Percentiles rank a stretch among this genome's conserved stretches.
Evolutionary conservation across 2,797 vertebrate species (phyloP).

Genomic region (Squalus acanthias): DNA sequence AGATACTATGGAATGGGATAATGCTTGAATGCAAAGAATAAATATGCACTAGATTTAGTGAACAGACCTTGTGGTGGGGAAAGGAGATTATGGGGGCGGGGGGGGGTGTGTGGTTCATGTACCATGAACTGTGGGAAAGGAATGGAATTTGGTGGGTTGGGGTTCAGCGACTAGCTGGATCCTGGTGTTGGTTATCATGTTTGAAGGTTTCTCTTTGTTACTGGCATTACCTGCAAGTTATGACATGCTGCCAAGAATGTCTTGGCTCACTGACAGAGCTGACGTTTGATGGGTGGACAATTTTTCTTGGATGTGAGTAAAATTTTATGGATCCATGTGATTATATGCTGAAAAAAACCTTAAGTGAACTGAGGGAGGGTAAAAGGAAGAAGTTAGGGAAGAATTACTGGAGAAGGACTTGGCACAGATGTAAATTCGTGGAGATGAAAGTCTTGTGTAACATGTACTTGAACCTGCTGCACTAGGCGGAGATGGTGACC

Average conservation of each 20-base stretch:
- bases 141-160: no score
- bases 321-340: background rate
- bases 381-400: no score
- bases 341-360: background rate
- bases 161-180: no score
- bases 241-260: background rate
- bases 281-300: background rate
- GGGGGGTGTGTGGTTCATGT: no score
- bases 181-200: no score
- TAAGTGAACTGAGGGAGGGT: no score
- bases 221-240: background rate
- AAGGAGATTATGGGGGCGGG: no score
- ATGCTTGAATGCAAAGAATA: background rate
- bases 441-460: no score
- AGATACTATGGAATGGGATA: background rate
- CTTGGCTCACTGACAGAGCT: background rate
- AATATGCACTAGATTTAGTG: background rate
- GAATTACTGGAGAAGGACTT: background rate
- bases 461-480: no score
- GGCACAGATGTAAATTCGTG: background rate
- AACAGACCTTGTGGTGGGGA: no score
- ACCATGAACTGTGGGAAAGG: background rate
- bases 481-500: no score
- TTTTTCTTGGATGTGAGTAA: background rate
- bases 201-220: no score